Evolutionary conservation across 2,113 vertebrate species (phyloP).

Genomic region (Oncorhynchus masou): DNA sequence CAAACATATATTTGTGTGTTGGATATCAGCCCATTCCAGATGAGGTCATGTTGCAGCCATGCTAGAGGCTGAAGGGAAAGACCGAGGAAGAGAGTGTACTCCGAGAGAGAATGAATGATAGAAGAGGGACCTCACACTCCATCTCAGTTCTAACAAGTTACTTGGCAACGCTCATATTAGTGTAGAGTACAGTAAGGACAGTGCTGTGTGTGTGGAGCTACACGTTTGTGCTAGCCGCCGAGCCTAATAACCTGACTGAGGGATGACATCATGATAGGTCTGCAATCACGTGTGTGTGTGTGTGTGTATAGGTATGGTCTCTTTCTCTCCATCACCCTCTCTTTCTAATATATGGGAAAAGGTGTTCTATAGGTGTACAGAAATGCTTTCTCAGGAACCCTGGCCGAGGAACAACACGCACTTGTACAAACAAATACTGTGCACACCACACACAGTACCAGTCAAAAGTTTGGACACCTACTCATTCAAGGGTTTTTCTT

Average conservation of each 20-base stretch:
- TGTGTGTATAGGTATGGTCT: conserved; percentile 17
- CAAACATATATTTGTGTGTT: conserved; percentile 19
- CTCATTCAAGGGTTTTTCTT: too few relatives aligned
- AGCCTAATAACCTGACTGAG: conserved; percentile 70
- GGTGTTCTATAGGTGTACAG: conserved; percentile 14
- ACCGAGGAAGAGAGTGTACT: conserved; percentile 36
- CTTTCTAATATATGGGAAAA: conserved; percentile 7
- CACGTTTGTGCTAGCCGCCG: conserved; percentile 53
- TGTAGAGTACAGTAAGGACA: not conserved
- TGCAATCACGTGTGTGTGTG: conserved; percentile 68
- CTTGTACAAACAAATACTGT: too few relatives aligned
- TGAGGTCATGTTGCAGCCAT: conserved; percentile 68
- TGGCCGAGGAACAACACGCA: too few relatives aligned
- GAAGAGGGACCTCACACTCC: not conserved
- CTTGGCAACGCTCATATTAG: not conserved
- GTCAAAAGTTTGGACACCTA: too few relatives aligned
- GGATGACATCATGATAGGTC: conserved; percentile 66
- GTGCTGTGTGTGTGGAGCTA: conserved; percentile 12
- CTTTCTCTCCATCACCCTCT: not conserved
- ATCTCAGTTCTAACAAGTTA: not conserved
- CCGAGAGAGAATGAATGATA: not conserved
- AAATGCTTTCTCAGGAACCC: too few relatives aligned
- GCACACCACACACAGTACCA: too few relatives aligned
- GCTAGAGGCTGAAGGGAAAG: conserved; percentile 70
- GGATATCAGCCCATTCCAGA: conserved; percentile 68